Conservation (phyloP, 2,888 invertebrate genomes). For the Yponomeuta malinellus region DNA sequence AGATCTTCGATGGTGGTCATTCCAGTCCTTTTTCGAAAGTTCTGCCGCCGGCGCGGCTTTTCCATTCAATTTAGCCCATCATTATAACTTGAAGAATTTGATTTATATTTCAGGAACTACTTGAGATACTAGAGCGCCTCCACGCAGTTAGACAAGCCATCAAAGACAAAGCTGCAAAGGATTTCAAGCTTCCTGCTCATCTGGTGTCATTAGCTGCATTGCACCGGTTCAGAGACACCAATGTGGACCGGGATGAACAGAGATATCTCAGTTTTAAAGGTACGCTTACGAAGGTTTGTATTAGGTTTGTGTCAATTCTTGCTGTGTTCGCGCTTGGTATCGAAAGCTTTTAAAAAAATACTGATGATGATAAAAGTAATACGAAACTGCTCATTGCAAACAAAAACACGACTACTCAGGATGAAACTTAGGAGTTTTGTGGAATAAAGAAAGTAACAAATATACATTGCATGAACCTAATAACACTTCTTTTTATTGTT, state of each 20-base stretch:
- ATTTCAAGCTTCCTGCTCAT: conserved; percentile 51
- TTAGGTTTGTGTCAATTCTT: too few relatives aligned
- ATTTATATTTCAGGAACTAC: conserved; percentile 43
- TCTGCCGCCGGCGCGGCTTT: too few relatives aligned
- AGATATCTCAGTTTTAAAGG: conserved; percentile 71
- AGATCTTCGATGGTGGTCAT: too few relatives aligned
- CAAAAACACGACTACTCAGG: not conserved
- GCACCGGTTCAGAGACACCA: conserved; percentile 64
- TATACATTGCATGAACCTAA: too few relatives aligned
- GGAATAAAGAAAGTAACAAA: too few relatives aligned
- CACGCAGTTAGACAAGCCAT: conserved; percentile 58
- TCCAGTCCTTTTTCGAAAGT: too few relatives aligned
- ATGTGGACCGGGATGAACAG: conserved; percentile 65
- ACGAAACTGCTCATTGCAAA: not conserved
- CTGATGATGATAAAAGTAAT: conserved; percentile 3
- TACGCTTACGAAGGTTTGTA: conserved; percentile 23
- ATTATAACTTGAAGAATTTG: not conserved
- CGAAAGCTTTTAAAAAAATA: too few relatives aligned
- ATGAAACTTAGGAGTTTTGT: not conserved
- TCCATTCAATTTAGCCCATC: too few relatives aligned
- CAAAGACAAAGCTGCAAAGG: conserved; percentile 46
- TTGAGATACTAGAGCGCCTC: conserved; percentile 51
- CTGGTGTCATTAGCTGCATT: conserved; percentile 52
- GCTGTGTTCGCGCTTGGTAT: too few relatives aligned
- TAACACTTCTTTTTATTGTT: too few relatives aligned